Conservation (phyloP, 1,140 invertebrate species). For the Nephila pilipes region DNA sequence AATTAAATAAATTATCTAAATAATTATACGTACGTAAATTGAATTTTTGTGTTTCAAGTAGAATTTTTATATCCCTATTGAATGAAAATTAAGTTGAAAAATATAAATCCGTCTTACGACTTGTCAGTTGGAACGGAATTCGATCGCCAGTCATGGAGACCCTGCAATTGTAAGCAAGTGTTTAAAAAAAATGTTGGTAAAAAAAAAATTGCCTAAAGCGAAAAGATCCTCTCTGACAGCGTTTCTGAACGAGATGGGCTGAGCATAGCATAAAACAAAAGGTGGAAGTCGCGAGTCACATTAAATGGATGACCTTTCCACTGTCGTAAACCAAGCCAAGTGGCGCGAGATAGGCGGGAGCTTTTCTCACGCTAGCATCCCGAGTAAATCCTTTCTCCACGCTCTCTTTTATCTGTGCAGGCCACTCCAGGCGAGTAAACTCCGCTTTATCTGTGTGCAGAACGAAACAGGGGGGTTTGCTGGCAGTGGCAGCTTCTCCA, state of each 20-base stretch:
- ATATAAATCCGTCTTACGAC: no score
- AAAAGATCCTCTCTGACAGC: no score
- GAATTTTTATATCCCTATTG: no score
- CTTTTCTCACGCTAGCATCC: constrained; percentile 41
- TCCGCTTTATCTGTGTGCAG: neutral
- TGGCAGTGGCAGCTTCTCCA: neutral
- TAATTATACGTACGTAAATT: no score
- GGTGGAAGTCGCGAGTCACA: neutral
- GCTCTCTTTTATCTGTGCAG: constrained; percentile 29
- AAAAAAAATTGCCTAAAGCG: no score
- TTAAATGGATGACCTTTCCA: neutral
- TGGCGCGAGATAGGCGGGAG: neutral
- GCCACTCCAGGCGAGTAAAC: constrained; percentile 26
- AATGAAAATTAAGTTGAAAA: no score
- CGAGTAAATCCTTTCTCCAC: constrained; percentile 24
- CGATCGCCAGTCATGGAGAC: no score
- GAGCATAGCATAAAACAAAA: neutral
- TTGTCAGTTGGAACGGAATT: no score
- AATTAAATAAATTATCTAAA: no score
- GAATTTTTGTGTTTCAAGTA: no score
- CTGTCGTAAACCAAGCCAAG: constrained; percentile 9
- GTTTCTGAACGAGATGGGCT: neutral
- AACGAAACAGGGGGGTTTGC: neutral
- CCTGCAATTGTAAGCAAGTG: no score
- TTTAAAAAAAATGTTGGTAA: no score